These are phyloP conservation scores for Crotalus horridus DNA, from an alignment of 2,113 vertebrate species.

Conservation along the genomic window DNA sequence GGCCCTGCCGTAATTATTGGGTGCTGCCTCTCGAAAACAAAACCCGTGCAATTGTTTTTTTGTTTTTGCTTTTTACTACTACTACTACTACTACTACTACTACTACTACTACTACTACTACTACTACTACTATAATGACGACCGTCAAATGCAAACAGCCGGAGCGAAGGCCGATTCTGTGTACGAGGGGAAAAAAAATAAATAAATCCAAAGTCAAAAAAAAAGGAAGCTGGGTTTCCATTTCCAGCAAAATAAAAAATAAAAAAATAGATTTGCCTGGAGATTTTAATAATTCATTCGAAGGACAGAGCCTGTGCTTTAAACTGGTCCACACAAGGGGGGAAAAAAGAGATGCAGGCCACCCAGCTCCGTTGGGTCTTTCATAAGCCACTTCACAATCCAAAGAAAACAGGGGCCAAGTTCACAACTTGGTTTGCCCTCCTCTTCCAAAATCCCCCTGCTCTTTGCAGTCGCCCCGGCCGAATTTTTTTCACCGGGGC, in stretches of 20 bases:
- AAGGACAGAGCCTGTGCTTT: not conserved
- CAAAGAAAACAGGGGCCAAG: constrained; percentile 22
- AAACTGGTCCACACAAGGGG: rapidly evolving
- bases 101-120: too few species aligned
- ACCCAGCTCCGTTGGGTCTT: not conserved
- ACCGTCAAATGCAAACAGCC: not conserved
- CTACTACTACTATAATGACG: too few species aligned
- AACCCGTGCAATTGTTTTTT: not conserved
- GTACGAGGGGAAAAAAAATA: too few species aligned
- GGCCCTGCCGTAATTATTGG: not conserved
- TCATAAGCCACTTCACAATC: not conserved
- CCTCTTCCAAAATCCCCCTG: constrained; percentile 50
- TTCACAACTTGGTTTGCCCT: not conserved
- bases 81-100: too few species aligned
- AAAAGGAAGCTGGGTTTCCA: not conserved
- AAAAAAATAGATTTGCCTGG: not conserved
- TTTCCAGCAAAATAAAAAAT: not conserved
- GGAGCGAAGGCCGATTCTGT: not conserved
- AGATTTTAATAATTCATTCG: not conserved
- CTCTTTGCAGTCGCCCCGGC: constrained; percentile 3
- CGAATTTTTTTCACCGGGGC: constrained; percentile 46
- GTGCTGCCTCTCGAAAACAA: not conserved
- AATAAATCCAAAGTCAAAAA: not conserved
- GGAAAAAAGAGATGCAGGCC: too few species aligned
- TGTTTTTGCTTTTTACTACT: too few species aligned